These are phyloP conservation scores for Paedocypris micromegethes DNA, from an alignment of 2,797 vertebrate genomes.

Conservation along the genomic window DNA sequence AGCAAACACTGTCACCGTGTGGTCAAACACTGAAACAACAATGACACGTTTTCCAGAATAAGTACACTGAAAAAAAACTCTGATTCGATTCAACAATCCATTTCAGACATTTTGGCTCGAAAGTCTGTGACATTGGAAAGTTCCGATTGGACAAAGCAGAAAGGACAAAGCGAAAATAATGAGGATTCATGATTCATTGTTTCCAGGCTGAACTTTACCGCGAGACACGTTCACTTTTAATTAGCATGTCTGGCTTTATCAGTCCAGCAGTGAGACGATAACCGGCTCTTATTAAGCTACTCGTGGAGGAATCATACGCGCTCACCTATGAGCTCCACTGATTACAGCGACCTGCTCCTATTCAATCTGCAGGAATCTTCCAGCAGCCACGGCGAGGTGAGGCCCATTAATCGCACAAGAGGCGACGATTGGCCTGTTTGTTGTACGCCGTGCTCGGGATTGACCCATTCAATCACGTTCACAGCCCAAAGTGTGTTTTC, in stretches of 20 bases:
- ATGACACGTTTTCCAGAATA: too few relatives aligned
- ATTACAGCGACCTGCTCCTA: conserved; percentile 56
- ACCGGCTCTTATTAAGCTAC: conserved; percentile 69
- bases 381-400: not conserved
- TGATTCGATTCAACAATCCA: conserved; percentile 1
- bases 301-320: conserved; percentile 51
- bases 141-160: conserved; percentile 17
- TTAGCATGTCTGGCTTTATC: conserved; percentile 66
- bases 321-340: conserved; percentile 57
- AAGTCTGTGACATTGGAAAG: conserved; percentile 15
- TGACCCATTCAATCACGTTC: conserved; percentile 31
- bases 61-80: conserved; percentile 12
- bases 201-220: conserved; percentile 45
- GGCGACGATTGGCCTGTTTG: conserved; percentile 16
- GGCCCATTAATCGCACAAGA: conserved; percentile 18
- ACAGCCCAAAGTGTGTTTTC: conserved; percentile 17
- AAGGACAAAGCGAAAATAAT: conserved; percentile 46
- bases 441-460: conserved; percentile 9
- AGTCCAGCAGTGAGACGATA: conserved; percentile 61
- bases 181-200: conserved; percentile 39
- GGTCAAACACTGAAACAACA: conserved; percentile 39
- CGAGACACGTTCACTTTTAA: conserved; percentile 59
- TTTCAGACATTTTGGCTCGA: conserved; percentile 12
- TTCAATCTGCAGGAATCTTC: conserved; percentile 51
- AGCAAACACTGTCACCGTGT: conserved; percentile 73